These are phyloP conservation scores for Sitta carolinensis DNA, from an alignment of 2,797 vertebrate species.

Conservation along the genomic window DNA sequence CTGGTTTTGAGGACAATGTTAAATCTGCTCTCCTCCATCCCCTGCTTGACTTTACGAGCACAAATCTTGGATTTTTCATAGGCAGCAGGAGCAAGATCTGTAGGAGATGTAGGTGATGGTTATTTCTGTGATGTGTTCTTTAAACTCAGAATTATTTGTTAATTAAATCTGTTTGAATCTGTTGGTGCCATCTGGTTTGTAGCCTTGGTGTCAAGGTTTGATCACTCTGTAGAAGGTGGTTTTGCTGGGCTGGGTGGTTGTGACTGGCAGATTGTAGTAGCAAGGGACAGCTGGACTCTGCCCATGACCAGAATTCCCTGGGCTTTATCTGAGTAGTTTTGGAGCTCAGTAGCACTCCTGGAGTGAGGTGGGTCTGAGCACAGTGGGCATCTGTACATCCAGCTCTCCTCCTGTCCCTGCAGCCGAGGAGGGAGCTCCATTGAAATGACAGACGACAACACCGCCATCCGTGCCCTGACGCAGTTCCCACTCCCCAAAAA, in stretches of 20 bases:
- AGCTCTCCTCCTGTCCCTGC: not conserved
- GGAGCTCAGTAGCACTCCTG: not conserved
- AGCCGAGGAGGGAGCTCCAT: slow-evolving; percentile 71
- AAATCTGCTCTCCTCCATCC: not conserved
- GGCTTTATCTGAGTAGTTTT: not conserved
- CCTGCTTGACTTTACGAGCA: not conserved
- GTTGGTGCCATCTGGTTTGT: not conserved
- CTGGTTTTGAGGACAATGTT: not conserved
- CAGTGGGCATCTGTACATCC: not conserved
- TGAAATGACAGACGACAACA: slow-evolving; percentile 75
- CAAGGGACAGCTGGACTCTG: not conserved
- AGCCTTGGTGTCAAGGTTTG: not conserved
- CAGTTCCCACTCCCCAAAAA: slow-evolving; percentile 88
- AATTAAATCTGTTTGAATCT: not conserved
- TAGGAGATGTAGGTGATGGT: not conserved
- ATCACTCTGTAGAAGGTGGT: not conserved
- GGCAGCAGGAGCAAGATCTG: not conserved
- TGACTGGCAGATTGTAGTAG: not conserved
- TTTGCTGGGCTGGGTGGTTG: not conserved
- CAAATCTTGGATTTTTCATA: not conserved
- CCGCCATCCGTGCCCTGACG: slow-evolving; percentile 80
- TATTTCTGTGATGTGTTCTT: not conserved
- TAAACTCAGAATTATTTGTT: not conserved
- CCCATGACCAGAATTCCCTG: not conserved
- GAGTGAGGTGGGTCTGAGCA: not conserved